These are phyloP conservation scores for Scaptomyza montana DNA, from an alignment of 1,140 invertebrate species.

Conservation along the genomic window DNA sequence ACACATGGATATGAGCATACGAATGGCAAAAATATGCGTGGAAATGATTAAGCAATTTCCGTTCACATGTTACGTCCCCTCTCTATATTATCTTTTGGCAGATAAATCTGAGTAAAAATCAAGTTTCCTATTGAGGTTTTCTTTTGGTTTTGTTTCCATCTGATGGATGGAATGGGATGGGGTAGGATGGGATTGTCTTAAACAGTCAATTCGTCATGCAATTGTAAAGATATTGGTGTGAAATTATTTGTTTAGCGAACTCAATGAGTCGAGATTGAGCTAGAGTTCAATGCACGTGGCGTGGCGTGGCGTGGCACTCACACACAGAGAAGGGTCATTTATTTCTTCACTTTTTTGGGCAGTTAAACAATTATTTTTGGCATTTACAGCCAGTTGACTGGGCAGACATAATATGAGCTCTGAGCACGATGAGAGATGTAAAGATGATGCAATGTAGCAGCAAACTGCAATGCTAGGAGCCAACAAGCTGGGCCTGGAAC, in stretches of 20 bases:
- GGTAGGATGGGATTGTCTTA: neutral
- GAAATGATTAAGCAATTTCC: slow-evolving; percentile 81
- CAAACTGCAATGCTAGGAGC: slow-evolving; percentile 52
- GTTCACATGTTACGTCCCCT: slow-evolving; percentile 47
- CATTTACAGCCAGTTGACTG: slow-evolving; percentile 65
- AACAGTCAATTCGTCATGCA: slow-evolving; percentile 24
- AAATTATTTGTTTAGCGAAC: slow-evolving; percentile 61
- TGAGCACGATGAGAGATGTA: slow-evolving; percentile 12
- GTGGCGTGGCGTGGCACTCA: neutral
- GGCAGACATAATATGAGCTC: slow-evolving; percentile 62
- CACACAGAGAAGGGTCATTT: slow-evolving; percentile 72
- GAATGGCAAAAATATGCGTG: slow-evolving; percentile 45
- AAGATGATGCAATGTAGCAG: slow-evolving; percentile 67
- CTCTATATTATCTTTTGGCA: neutral
- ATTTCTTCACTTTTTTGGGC: slow-evolving; percentile 72
- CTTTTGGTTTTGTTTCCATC: slow-evolving; percentile 19
- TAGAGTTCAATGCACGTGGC: slow-evolving; percentile 68
- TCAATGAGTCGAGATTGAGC: slow-evolving; percentile 38
- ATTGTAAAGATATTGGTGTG: slow-evolving; percentile 64
- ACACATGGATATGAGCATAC: slow-evolving; percentile 37
- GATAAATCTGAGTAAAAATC: slow-evolving; percentile 47
- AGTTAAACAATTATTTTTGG: slow-evolving; percentile 81
- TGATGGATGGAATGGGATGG: slow-evolving; percentile 46
- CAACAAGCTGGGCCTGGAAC: slow-evolving; percentile 11
- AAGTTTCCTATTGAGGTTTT: slow-evolving; percentile 60